phyloP scores from a whole-genome alignment of 2,113 vertebrate species.

The Ctenodactylus gundi region DNA sequence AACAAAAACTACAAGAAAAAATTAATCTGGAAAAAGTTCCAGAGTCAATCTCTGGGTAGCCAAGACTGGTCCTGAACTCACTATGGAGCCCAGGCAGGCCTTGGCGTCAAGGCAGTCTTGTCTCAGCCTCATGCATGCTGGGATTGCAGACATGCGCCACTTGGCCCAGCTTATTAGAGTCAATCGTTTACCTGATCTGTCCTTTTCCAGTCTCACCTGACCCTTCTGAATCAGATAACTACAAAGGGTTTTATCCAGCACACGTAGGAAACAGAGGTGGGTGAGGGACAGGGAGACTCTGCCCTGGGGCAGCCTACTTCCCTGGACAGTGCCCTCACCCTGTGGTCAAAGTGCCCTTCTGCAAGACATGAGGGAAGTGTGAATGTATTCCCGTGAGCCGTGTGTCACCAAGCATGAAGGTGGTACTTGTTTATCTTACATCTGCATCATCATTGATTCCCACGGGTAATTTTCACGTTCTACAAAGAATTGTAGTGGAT shows the following conservation, averaged over 20 bases:
- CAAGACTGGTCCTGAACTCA: too few relatives aligned
- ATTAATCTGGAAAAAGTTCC: slow-evolving; percentile 44
- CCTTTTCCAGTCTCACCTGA: slow-evolving; percentile 21
- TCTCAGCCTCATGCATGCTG: too few relatives aligned
- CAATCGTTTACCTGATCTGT: slow-evolving; percentile 45
- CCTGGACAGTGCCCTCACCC: not conserved
- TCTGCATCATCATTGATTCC: not conserved
- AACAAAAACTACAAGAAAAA: not conserved
- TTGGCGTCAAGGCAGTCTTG: too few relatives aligned
- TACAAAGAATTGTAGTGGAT: not conserved
- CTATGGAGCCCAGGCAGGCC: too few relatives aligned
- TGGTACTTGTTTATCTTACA: not conserved
- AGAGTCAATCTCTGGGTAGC: not conserved
- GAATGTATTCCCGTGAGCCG: not conserved
- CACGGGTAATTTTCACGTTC: slow-evolving; percentile 31
- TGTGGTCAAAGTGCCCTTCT: not conserved
- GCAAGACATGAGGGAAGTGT: not conserved
- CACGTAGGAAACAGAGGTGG: not conserved
- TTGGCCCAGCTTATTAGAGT: too few relatives aligned
- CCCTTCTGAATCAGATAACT: slow-evolving; percentile 3
- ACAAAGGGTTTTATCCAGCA: slow-evolving; percentile 53
- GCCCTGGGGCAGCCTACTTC: not conserved
- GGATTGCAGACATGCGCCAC: too few relatives aligned
- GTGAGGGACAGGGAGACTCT: not conserved
- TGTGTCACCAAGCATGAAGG: not conserved